These are phyloP conservation scores for Cheumatopsyche charites DNA, from an alignment of 1,140 invertebrate genomes.

Conservation along the genomic window DNA sequence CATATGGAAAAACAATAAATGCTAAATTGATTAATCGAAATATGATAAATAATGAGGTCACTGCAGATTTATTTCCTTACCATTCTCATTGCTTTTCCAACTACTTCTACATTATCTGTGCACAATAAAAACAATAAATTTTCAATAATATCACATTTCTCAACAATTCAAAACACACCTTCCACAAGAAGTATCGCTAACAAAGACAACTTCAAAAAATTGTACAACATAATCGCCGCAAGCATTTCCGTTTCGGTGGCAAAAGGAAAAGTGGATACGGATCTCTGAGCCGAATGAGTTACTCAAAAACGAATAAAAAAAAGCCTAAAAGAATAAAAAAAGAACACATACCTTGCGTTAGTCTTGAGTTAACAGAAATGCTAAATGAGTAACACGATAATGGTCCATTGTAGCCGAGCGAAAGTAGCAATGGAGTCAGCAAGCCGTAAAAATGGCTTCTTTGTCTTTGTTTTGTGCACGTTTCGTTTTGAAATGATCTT, in stretches of 20 bases:
- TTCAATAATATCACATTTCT: too few species aligned
- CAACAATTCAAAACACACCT: too few species aligned
- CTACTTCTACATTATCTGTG: too few species aligned
- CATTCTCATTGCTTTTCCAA: too few species aligned
- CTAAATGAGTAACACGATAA: constrained; percentile 30
- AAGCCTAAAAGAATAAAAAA: background rate
- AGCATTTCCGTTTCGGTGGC: constrained; percentile 13
- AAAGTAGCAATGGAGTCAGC: constrained; percentile 29
- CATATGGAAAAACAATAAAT: too few species aligned
- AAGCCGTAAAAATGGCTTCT: constrained; percentile 26
- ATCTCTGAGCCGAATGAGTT: background rate
- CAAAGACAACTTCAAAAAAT: background rate
- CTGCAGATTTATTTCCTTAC: too few species aligned
- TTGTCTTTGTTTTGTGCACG: constrained; percentile 18
- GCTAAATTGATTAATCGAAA: too few species aligned
- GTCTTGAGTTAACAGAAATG: constrained; percentile 22
- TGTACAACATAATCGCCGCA: background rate
- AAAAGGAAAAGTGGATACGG: background rate
- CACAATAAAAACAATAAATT: too few species aligned
- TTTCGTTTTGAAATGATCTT: too few species aligned
- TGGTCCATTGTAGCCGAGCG: constrained; percentile 25
- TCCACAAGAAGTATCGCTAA: too few species aligned
- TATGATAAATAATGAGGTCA: too few species aligned
- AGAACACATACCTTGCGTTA: background rate
- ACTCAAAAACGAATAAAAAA: background rate